Conservation (phyloP, 2,797 vertebrate genomes). For the Lerista edwardsae region DNA sequence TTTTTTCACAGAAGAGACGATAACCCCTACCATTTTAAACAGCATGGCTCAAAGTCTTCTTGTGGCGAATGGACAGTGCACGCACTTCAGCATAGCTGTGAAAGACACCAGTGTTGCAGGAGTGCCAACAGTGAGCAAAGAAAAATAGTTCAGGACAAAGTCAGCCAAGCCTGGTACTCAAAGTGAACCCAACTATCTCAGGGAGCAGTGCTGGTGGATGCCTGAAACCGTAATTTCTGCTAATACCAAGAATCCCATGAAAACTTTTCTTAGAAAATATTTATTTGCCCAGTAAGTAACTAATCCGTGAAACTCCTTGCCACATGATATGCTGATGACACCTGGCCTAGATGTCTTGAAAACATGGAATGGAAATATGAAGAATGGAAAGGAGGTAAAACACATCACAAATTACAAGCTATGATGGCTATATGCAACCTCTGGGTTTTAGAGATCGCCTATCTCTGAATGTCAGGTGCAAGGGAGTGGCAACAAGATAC, state of each 20-base stretch:
- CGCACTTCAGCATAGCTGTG: neutral
- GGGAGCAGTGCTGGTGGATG: neutral
- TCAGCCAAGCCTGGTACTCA: neutral
- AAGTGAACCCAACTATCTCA: neutral
- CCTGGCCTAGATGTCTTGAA: too few species aligned
- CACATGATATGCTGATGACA: too few species aligned
- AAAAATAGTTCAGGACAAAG: neutral
- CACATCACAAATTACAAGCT: too few species aligned
- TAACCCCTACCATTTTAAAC: neutral
- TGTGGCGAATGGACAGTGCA: neutral
- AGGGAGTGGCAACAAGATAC: too few species aligned
- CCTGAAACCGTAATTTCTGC: neutral
- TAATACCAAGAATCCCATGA: neutral
- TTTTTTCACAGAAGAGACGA: neutral
- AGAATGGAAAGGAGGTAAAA: too few species aligned
- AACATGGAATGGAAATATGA: too few species aligned
- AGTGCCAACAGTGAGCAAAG: neutral
- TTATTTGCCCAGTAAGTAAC: too few species aligned
- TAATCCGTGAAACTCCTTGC: too few species aligned
- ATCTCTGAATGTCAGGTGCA: too few species aligned
- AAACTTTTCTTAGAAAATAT: too few species aligned
- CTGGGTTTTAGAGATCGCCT: too few species aligned
- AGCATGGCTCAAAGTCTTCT: neutral
- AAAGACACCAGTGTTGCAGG: neutral
- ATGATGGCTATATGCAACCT: too few species aligned